Evolutionary conservation across 2,113 vertebrate species (phyloP), one percentile per base, ranked within the genome.

Genomic region (Ameiurus melas): DNA sequence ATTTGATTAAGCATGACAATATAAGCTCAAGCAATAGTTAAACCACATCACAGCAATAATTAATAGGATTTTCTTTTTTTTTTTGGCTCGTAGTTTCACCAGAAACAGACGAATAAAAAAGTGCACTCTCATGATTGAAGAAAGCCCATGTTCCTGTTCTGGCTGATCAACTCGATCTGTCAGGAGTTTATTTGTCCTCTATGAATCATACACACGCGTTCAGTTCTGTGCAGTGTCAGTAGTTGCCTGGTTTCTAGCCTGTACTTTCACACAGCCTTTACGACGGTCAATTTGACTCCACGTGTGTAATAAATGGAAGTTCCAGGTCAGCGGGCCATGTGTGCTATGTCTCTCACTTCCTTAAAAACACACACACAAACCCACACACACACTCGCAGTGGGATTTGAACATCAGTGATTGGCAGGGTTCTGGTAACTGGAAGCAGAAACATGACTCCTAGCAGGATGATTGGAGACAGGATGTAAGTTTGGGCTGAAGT

Each of bases 241-340:
- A 78, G 87, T 51, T 79, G 71, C 36, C 86, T 66, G 81, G 64
- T 82, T 70, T 84, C 60, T 43, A 73, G 70, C 60, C 71, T 57
- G 71, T 85, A 57, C 51, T 47, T 84, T 88, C 71, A 88, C 77
- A 70, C 71, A 85, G 70, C 19, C 73, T 79, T 88, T 68, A 88
- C 17, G 73, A 88, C 47, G 87, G 82, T 88, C 87, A 88, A 85
- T 88, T 88, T 88, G 75, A 84, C 82, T 88, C 68, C 71, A 78
- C 73, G 33, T 79, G n/a, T 84, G 73, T 88, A 84, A 88, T 88
- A 88, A 88, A 88, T 88, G 70, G 87, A 88, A 84, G 87, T 84
- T 64, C 47, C 87, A 79, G 87, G 87, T 88, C 87, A 88, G 83
- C 83, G 57, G 82, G 82, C 87, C 87, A 88, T 88, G 87, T 88